Conservation (phyloP, 2,113 vertebrate genomes). For the Lepisosteus oculatus region DNA sequence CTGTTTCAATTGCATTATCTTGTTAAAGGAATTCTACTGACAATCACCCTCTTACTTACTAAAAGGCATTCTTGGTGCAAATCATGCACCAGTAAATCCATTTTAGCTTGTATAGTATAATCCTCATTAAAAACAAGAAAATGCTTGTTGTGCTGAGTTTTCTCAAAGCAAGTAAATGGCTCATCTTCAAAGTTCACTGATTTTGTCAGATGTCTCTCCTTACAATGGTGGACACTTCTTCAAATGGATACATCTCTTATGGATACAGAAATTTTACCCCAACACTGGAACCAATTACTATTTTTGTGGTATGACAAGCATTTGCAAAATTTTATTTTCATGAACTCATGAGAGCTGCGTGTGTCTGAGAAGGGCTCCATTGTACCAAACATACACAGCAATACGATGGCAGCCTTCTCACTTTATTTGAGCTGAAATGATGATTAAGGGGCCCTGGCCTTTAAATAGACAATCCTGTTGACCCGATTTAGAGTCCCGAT, state of each 20-base stretch:
- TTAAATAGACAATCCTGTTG: constrained; percentile 74
- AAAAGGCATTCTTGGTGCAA: no score
- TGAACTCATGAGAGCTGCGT: not conserved
- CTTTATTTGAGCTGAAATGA: constrained; percentile 65
- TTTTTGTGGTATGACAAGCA: no score
- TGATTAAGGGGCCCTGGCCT: constrained; percentile 79
- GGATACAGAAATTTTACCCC: no score
- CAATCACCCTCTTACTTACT: constrained; percentile 49
- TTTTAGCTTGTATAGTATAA: no score
- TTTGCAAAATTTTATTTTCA: not conserved
- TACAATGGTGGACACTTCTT: no score
- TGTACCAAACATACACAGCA: not conserved
- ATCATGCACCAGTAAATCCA: no score
- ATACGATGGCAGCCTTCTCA: constrained; percentile 26
- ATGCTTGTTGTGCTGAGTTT: not conserved
- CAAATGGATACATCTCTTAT: no score
- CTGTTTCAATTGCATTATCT: constrained; percentile 37
- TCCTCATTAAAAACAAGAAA: no score
- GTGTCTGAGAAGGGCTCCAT: not conserved
- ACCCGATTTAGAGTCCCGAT: constrained; percentile 77
- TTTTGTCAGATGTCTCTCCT: no score
- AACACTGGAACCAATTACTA: no score
- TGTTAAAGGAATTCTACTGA: constrained; percentile 49
- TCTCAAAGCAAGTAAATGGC: not conserved
- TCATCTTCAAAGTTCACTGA: no score